Percentiles rank a stretch among this genome's conserved stretches.
phyloP scores from a whole-genome alignment of 2,888 invertebrate genomes.

The Nyleta sp. region DNA sequence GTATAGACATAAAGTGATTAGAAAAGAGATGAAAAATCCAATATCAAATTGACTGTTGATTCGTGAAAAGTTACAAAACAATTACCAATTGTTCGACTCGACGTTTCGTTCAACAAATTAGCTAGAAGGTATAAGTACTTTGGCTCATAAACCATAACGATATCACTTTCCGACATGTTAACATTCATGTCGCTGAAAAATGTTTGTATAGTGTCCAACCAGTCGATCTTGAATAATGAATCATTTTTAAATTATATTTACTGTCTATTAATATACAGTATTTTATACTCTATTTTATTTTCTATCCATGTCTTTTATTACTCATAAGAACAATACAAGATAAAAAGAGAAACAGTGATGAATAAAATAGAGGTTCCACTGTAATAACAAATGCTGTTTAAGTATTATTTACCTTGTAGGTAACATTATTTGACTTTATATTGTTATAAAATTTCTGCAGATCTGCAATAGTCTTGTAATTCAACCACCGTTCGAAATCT shows the following conservation, averaged over 20 bases:
- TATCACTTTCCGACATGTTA: constrained; percentile 31
- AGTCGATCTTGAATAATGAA: no score
- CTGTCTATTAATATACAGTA: no score
- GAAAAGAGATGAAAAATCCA: no score
- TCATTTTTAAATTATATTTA: no score
- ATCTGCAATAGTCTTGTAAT: constrained; percentile 48
- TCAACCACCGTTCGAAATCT: constrained; percentile 11
- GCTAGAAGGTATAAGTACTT: constrained; percentile 47
- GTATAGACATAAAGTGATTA: not conserved
- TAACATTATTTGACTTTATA: not conserved
- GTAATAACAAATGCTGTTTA: no score
- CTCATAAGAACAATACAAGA: no score
- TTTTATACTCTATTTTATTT: no score
- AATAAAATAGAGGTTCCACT: no score
- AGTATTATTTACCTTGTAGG: not conserved
- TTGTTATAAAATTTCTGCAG: constrained; percentile 40
- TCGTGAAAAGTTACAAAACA: no score
- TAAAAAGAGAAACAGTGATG: no score
- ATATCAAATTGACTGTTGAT: no score
- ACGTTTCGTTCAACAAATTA: constrained; percentile 45
- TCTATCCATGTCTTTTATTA: no score
- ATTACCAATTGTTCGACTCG: constrained; percentile 42
- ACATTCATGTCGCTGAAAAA: constrained; percentile 26
- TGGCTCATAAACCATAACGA: constrained; percentile 43
- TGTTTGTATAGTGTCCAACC: constrained; percentile 40